Evolutionary conservation across 2,113 vertebrate species (phyloP).

Genomic region (mouse (Mus musculus)): GRCm39 chr14:87143501-87144000

Average conservation of each 20-base stretch:
- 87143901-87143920: constrained; percentile 12
- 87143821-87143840: constrained; percentile 72
- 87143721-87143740: constrained; percentile 67
- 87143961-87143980: constrained; percentile 42
- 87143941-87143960: constrained; percentile 41
- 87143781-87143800: constrained; percentile 66
- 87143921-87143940: constrained; percentile 48
- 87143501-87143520: constrained; percentile 26
- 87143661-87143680: constrained; percentile 29
- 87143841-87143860: constrained; percentile 67
- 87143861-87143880: constrained; percentile 56
- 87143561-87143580: constrained; percentile 33
- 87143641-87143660: constrained; percentile 42
- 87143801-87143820: constrained; percentile 66
- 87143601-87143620: not conserved
- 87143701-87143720: constrained; percentile 73
- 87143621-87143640: not conserved
- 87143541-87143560: constrained; percentile 25
- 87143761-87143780: constrained; percentile 70
- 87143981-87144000: not conserved
- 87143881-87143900: constrained; percentile 59
- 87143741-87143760: constrained; percentile 66
- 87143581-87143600: constrained; percentile 28
- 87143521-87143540: not conserved
- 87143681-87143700: constrained; percentile 69